Evolutionary conservation across 2,113 vertebrate genomes (phyloP), one percentile per base, ranked within the genome.

Genomic region (Tamias sibiricus): DNA sequence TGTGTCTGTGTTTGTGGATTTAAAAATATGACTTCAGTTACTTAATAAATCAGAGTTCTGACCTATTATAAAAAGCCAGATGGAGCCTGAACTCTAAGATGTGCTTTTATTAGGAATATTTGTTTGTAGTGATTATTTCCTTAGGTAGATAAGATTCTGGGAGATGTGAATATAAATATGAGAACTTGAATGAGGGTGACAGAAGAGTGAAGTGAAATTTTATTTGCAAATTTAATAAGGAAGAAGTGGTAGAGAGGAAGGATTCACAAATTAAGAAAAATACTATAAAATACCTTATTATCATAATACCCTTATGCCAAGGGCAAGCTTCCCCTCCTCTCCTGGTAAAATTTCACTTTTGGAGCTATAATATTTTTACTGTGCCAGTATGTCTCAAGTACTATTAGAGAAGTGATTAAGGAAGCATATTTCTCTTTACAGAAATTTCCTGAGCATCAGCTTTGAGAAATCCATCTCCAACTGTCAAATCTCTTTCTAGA

Each of bases 321-420:
- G 44, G 47, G 16, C 35, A 87, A 59, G 8, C 57, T 75, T n/a
- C 57, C 11, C n/a, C 1, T 87, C 71, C 17, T 71, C 49, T 26
- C 64, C 30, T 44, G n/a, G 59, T 49, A 92, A 69, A 90, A 92
- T 80, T 76, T 91, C 47, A 87, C 24, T 44, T 86, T 80, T 76
- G 77, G 88, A 28, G n/a, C 26, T n/a, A 4, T 83, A 68, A 59
- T 10, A 80, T 68, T 95, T 92, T 95, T 84, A 91, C 52, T 68
- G 37, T 72, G 57, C 49, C 74, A 80, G 71, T 22, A 44, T 83
- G 66, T 49, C 32, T 37, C 75, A 49, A 47, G 13, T n/a, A 85
- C 49, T 87, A 14, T 75, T 90, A 90, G 59, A 86, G 14, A 97
- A 71, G 42, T 88, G 71, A 95, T 96, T 96, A 97, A 95, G 76